A percentile compares a stretch with the other conserved stretches of the same genome.
Conservation (phyloP, 2,888 invertebrate species). For the Drosophila tripunctata region DNA sequence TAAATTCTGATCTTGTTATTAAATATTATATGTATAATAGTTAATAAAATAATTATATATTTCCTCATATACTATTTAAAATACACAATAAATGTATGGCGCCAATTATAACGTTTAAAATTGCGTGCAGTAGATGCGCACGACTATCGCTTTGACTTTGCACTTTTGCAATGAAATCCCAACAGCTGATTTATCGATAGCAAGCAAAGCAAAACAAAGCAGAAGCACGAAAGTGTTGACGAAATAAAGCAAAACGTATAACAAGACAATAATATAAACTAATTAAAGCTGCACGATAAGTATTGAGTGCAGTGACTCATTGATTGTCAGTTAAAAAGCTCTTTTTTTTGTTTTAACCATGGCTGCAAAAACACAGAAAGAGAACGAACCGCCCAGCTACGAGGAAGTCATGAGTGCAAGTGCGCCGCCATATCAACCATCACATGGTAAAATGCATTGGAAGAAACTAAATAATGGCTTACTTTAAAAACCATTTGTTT, state of each 20-base stretch:
- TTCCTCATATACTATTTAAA: too few relatives aligned
- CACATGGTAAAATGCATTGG: slow-evolving; percentile 35
- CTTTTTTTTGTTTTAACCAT: slow-evolving; percentile 27
- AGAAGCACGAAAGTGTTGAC: slow-evolving; percentile 23
- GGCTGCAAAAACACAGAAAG: slow-evolving; percentile 42
- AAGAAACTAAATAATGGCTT: background rate
- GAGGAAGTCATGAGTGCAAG: slow-evolving; percentile 82
- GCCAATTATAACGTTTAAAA: background rate
- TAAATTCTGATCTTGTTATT: too few relatives aligned
- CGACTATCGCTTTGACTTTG: background rate
- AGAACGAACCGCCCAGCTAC: slow-evolving; percentile 86
- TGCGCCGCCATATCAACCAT: slow-evolving; percentile 28
- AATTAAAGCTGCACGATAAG: slow-evolving; percentile 13
- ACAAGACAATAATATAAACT: slow-evolving; percentile 26
- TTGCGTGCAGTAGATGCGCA: background rate
- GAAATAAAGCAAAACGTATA: slow-evolving; percentile 27
- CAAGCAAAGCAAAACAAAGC: slow-evolving; percentile 36
- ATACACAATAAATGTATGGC: too few relatives aligned
- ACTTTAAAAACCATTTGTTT: too few relatives aligned
- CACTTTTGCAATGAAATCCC: slow-evolving; percentile 25
- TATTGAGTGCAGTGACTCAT: slow-evolving; percentile 35
- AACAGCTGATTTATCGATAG: slow-evolving; percentile 55
- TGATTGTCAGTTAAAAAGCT: slow-evolving; percentile 1
- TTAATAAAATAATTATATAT: too few relatives aligned
- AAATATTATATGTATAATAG: too few relatives aligned